Evolutionary conservation across 2,888 invertebrate genomes (phyloP).

Genomic region (Plebejus melissa): DNA sequence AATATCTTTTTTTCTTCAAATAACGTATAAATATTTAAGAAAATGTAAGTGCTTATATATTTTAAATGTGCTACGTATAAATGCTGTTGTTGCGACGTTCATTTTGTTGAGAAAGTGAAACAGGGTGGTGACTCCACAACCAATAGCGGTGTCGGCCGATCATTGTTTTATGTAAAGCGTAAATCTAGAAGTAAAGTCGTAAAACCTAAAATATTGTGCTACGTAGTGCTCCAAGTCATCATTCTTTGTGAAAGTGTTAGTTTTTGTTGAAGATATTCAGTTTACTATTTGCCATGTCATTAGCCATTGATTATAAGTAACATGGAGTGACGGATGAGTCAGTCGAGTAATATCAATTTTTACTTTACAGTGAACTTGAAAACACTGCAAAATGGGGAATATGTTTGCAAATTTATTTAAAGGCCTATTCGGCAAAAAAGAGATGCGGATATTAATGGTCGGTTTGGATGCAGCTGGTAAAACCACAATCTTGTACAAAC

Average conservation of each 20-base stretch:
- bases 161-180: constrained; percentile 47
- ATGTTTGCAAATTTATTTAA: constrained; percentile 98
- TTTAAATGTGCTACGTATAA: background rate
- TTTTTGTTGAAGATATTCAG: constrained; percentile 16
- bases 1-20: constrained; percentile 83
- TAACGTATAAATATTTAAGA: constrained; percentile 74
- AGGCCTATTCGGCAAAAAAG: constrained; percentile 99
- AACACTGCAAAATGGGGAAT: constrained; percentile 93
- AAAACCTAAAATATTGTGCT: background rate
- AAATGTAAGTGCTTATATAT: constrained; percentile 60
- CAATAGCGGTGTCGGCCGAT: constrained; percentile 78
- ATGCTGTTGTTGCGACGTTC: background rate
- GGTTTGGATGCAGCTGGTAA: constrained; percentile 99
- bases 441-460: constrained; percentile 99
- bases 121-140: constrained; percentile 73
- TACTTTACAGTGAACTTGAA: constrained; percentile 68
- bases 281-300: constrained; percentile 70
- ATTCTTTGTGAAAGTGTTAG: constrained; percentile 16
- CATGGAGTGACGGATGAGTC: constrained; percentile 66
- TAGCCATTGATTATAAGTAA: constrained; percentile 67
- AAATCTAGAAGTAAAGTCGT: background rate
- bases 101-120: constrained; percentile 36
- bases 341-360: constrained; percentile 47
- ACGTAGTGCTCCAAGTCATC: background rate
- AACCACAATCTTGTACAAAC: constrained; percentile 99